Percentiles rank a stretch among this genome's conserved stretches.
phyloP scores from a whole-genome alignment of 2,888 invertebrate genomes.

The Scaptomyza parva region DNA sequence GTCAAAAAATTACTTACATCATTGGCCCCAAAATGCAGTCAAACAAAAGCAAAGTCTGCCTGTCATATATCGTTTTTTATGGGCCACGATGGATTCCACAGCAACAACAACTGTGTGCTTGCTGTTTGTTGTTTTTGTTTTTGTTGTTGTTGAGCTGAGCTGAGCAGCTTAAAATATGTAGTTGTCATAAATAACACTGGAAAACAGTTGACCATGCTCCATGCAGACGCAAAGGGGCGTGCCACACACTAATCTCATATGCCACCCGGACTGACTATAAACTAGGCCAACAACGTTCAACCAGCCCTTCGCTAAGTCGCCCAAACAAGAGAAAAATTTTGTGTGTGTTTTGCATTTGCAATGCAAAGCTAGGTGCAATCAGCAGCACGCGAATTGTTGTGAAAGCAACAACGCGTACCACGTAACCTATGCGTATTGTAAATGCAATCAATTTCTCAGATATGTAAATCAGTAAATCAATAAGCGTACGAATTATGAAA shows the following conservation, averaged over 20 bases:
- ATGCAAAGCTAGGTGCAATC: slow-evolving; percentile 30
- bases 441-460: slow-evolving; percentile 7
- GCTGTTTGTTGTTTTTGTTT: slow-evolving; percentile 38
- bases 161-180: slow-evolving; percentile 60
- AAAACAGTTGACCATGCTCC: slow-evolving; percentile 41
- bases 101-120: slow-evolving; percentile 11
- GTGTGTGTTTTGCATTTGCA: slow-evolving; percentile 12
- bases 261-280: slow-evolving; percentile 31
- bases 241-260: slow-evolving; percentile 50
- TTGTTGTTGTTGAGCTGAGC: slow-evolving; percentile 34
- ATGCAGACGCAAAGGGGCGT: slow-evolving; percentile 30
- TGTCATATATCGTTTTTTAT: slow-evolving; percentile 49
- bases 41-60: slow-evolving; percentile 30
- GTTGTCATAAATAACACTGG: slow-evolving; percentile 65
- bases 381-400: slow-evolving; percentile 46
- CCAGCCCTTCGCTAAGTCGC: slow-evolving; percentile 7
- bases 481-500: slow-evolving; percentile 3
- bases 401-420: slow-evolving; percentile 44
- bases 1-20: slow-evolving; percentile 29
- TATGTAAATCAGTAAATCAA: neutral
- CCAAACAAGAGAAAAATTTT: neutral
- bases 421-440: slow-evolving; percentile 56
- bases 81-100: slow-evolving; percentile 47
- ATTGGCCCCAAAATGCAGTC: slow-evolving; percentile 24
- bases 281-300: slow-evolving; percentile 67